Percentiles rank a stretch among this genome's conserved stretches.
phyloP scores from a whole-genome alignment of 30 jellyfish, hydroid and myxozoan genomes.

The Pseudorhiza aurosa region DNA sequence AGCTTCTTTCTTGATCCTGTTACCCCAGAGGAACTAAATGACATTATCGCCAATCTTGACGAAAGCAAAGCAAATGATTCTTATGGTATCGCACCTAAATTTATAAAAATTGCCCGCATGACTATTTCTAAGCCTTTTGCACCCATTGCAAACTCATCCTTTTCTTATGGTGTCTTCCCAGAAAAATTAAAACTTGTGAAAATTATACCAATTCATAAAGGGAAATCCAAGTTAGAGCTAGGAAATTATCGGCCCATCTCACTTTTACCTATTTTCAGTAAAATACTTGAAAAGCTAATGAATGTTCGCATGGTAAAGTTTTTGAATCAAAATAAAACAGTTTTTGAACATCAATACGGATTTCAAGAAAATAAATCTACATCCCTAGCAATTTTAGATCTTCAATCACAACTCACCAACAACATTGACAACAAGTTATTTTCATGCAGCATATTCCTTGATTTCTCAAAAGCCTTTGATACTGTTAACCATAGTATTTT shows the following conservation, averaged over 20 bases:
- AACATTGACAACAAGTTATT: background rate
- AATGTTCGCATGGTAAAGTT: conserved; percentile 29
- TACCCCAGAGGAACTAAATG: conserved; percentile 26
- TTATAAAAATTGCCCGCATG: conserved; percentile 4
- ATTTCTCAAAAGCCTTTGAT: conserved; percentile 44
- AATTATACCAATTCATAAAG: conserved; percentile 29
- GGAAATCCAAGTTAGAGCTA: conserved; percentile 22
- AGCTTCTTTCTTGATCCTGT: conserved; percentile 14
- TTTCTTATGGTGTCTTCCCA: conserved; percentile 40
- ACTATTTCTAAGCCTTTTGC: conserved; percentile 33
- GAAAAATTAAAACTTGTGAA: conserved; percentile 42
- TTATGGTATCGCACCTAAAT: conserved; percentile 17
- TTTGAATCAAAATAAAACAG: background rate
- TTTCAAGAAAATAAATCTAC: conserved; percentile 27
- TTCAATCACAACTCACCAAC: conserved; percentile 4
- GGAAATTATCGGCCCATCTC: conserved; percentile 48
- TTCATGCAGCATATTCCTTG: conserved; percentile 19
- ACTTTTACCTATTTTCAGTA: conserved; percentile 7
- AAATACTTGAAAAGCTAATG: conserved; percentile 22
- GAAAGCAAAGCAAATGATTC: conserved; percentile 31
- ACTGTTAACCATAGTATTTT: conserved; percentile 37
- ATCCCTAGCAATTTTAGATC: conserved; percentile 20
- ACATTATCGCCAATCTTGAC: conserved; percentile 26
- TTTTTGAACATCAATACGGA: conserved; percentile 20
- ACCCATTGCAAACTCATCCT: conserved; percentile 16